A percentile compares a stretch with the other conserved stretches of the same genome.
phyloP scores from a whole-genome alignment of 2,888 invertebrate genomes.

The Hyles lineata region DNA sequence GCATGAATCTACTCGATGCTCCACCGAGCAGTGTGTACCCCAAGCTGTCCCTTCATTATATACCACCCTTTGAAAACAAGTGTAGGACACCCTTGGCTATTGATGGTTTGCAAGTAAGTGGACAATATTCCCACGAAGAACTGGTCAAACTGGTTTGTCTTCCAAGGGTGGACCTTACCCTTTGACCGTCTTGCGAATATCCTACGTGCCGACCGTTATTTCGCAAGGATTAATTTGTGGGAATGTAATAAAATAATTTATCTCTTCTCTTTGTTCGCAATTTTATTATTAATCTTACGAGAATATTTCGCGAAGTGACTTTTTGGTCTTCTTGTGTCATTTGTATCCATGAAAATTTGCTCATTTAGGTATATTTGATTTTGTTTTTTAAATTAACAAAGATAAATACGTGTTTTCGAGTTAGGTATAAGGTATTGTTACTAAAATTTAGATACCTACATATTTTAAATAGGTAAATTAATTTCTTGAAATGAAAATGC shows the following conservation, averaged over 20 bases:
- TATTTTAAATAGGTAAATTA: too few species aligned
- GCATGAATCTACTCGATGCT: neutral
- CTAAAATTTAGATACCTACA: too few species aligned
- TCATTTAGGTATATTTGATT: too few species aligned
- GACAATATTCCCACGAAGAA: slow-evolving; percentile 75
- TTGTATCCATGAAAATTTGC: too few species aligned
- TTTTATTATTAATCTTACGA: neutral
- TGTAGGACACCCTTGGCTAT: slow-evolving; percentile 43
- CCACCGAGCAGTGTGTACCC: neutral
- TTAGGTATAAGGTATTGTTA: too few species aligned
- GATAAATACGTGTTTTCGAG: too few species aligned
- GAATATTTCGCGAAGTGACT: too few species aligned
- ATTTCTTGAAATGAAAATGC: too few species aligned
- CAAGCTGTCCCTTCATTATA: slow-evolving; percentile 24
- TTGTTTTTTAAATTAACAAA: too few species aligned
- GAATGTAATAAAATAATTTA: slow-evolving; percentile 34
- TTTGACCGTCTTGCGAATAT: slow-evolving; percentile 55
- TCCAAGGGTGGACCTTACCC: slow-evolving; percentile 60
- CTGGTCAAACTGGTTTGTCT: slow-evolving; percentile 76
- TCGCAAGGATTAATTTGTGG: slow-evolving; percentile 62
- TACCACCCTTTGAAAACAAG: slow-evolving; percentile 45
- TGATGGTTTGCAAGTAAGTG: slow-evolving; percentile 49
- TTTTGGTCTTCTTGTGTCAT: too few species aligned
- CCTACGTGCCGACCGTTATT: slow-evolving; percentile 61
- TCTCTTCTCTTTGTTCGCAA: neutral